phyloP scores from a whole-genome alignment of 2,113 vertebrate species.

The Sceloporus tristichus region DNA sequence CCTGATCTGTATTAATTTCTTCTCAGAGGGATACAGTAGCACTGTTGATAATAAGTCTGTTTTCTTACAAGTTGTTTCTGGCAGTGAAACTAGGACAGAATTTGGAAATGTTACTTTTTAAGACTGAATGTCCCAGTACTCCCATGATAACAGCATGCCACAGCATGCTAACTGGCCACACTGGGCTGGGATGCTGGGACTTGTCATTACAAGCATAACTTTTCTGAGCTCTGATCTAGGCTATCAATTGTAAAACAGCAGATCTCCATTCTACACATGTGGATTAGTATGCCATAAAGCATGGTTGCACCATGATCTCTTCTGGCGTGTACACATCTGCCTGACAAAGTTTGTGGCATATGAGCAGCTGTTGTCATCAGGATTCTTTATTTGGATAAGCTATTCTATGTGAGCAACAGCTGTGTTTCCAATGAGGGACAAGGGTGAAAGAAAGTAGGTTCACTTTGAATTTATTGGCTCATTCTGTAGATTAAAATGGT shows the following conservation, averaged over 20 bases:
- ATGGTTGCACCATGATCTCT: not conserved
- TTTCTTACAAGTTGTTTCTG: not conserved
- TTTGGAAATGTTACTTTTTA: no score
- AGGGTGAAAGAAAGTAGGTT: constrained; percentile 43
- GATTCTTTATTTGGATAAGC: constrained; percentile 30
- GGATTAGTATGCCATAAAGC: not conserved
- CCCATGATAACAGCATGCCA: no score
- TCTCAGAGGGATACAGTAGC: not conserved
- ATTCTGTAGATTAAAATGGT: constrained; percentile 36
- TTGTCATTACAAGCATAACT: not conserved
- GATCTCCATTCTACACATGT: not conserved
- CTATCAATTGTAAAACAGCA: not conserved
- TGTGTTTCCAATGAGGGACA: constrained; percentile 46
- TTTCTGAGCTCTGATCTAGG: not conserved
- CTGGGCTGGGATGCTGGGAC: not conserved
- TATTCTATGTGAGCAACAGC: constrained; percentile 43
- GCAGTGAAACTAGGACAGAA: not conserved
- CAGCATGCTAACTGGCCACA: not conserved
- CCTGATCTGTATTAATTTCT: not conserved
- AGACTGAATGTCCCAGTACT: not conserved
- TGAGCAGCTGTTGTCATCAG: constrained; percentile 11
- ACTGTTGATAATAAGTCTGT: not conserved
- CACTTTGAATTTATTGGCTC: constrained; percentile 39
- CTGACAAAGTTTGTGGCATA: constrained; percentile 5
- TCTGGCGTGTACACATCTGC: not conserved